Percentiles rank a stretch among this genome's conserved stretches.
Evolutionary conservation across 2,113 vertebrate genomes (phyloP).

Genomic region (Sigmodon hispidus): DNA sequence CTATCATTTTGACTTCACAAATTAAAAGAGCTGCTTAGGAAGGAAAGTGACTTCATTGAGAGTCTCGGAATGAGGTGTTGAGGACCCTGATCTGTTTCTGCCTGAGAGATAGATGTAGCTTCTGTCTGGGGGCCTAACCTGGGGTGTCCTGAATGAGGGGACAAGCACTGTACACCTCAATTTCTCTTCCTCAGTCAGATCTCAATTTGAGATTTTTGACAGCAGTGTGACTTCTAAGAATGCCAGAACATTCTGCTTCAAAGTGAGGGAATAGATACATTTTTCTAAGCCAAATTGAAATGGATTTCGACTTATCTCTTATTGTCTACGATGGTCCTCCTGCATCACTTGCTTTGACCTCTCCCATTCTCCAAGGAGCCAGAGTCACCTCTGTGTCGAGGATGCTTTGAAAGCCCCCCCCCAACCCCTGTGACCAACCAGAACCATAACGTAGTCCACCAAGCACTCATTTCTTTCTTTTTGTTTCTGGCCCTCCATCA

Average conservation of each 20-base stretch:
- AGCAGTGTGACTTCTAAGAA: not conserved
- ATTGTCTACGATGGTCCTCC: not conserved
- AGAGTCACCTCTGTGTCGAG: not conserved
- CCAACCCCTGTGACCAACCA: not conserved
- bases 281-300: conserved; percentile 68
- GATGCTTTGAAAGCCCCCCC: not conserved
- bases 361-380: not conserved
- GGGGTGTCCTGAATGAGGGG: not conserved
- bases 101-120: not conserved
- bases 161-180: rapidly evolving
- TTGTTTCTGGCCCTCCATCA: too few species aligned
- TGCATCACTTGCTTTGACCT: not conserved
- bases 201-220: not conserved
- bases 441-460: too few species aligned
- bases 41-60: not conserved
- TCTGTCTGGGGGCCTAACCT: not conserved
- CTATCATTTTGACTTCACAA: not conserved
- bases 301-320: conserved; percentile 59
- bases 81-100: not conserved
- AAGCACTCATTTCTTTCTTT: not conserved
- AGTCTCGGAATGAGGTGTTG: not conserved
- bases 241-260: not conserved
- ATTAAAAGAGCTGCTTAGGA: not conserved
- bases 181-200: not conserved
- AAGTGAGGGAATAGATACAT: not conserved